phyloP scores from a whole-genome alignment of 2,797 vertebrate species.

The Diceros bicornis region DNA sequence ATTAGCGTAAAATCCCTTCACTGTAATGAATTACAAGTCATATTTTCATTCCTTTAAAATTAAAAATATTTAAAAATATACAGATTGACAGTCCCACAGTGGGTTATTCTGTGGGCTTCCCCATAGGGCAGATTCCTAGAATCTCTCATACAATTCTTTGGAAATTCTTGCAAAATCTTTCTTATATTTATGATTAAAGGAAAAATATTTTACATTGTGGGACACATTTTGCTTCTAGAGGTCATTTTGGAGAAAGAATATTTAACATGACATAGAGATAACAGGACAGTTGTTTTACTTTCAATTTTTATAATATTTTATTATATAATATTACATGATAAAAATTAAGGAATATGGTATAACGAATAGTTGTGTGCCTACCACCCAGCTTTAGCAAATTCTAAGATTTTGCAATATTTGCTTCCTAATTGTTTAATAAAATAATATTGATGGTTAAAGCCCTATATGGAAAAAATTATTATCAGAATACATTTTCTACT shows the following conservation, averaged over 20 bases:
- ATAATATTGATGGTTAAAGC: background rate
- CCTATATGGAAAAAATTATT: background rate
- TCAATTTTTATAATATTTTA: background rate
- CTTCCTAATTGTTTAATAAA: background rate
- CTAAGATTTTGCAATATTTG: background rate
- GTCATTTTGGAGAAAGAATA: background rate
- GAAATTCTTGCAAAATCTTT: background rate
- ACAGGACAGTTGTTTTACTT: background rate
- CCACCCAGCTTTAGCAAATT: background rate
- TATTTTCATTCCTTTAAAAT: conserved; percentile 26
- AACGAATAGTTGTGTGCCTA: background rate
- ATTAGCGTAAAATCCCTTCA: background rate
- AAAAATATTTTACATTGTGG: background rate
- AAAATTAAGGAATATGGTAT: background rate
- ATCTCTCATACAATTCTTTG: background rate
- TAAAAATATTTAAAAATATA: background rate
- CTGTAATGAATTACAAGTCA: conserved; percentile 7
- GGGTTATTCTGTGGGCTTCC: background rate
- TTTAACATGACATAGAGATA: background rate
- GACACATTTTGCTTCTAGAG: background rate
- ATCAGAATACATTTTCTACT: background rate
- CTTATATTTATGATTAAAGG: background rate
- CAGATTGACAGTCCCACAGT: background rate
- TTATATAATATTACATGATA: background rate
- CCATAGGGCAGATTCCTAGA: background rate